Percentiles rank a stretch among this genome's conserved stretches.
Conservation (phyloP, 1,140 invertebrate species). For the Orussus abietinus region DNA sequence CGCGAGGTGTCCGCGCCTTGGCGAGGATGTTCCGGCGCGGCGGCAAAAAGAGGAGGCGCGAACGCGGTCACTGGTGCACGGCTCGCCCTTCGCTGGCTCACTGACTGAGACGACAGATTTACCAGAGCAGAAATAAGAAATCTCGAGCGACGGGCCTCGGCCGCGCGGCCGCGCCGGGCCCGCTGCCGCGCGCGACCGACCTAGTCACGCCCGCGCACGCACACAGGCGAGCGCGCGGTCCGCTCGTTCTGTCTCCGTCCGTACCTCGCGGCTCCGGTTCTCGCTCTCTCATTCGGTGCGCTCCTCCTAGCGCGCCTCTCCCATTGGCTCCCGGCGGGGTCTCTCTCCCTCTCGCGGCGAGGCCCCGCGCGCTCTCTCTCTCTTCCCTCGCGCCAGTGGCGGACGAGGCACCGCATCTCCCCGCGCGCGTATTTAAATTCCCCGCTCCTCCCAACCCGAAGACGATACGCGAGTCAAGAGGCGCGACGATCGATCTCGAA, state of each 20-base stretch:
- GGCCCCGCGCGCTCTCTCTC: too few species aligned
- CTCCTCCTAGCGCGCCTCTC: constrained; percentile 3
- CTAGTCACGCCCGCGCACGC: background rate
- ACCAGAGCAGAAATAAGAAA: constrained; percentile 55
- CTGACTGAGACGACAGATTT: constrained; percentile 53
- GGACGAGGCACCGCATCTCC: too few species aligned
- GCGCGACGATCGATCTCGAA: too few species aligned
- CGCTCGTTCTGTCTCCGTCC: background rate
- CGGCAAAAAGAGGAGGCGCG: constrained; percentile 6
- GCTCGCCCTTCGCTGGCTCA: constrained; percentile 48
- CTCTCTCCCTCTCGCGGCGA: constrained; percentile 1
- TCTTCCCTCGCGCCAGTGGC: too few species aligned
- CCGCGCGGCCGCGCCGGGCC: constrained; percentile 20
- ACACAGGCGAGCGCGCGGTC: constrained; percentile 5
- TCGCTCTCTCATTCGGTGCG: too few species aligned
- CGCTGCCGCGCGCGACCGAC: background rate
- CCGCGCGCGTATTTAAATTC: too few species aligned
- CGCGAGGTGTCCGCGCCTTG: too few species aligned
- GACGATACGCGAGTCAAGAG: too few species aligned
- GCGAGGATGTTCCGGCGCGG: too few species aligned
- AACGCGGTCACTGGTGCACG: constrained; percentile 41
- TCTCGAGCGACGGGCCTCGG: constrained; percentile 21
- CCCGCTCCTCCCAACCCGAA: too few species aligned
- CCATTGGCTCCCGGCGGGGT: constrained; percentile 2
- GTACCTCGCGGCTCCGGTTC: too few species aligned